phyloP scores from a whole-genome alignment of 2,888 invertebrate genomes.

The Ennomos quercinarius region DNA sequence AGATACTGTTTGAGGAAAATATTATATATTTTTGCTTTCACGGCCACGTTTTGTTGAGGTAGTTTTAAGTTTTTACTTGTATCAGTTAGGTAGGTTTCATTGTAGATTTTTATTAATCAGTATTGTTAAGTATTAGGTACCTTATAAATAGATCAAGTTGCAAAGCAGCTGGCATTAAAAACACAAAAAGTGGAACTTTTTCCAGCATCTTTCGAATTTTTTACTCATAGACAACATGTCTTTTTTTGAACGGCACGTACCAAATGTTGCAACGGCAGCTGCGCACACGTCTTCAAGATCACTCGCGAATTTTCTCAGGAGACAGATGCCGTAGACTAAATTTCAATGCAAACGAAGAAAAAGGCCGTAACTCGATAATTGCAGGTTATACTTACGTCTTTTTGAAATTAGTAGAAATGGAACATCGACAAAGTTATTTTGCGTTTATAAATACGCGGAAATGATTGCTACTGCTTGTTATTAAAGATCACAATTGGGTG shows the following conservation, averaged over 20 bases:
- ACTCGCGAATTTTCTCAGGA: conserved; percentile 73
- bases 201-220: conserved; percentile 37
- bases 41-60: too few species aligned
- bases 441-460: conserved; percentile 12
- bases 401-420: conserved; percentile 18
- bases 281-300: conserved; percentile 62
- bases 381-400: conserved; percentile 31
- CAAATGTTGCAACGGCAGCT: conserved; percentile 78
- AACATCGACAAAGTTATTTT: conserved; percentile 25
- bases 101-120: neutral
- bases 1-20: too few species aligned
- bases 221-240: conserved; percentile 53
- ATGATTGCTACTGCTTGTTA: conserved; percentile 1
- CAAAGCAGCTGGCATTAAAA: conserved; percentile 31
- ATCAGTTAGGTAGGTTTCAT: too few species aligned
- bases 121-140: neutral
- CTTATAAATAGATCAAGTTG: conserved; percentile 1
- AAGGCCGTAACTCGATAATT: conserved; percentile 44
- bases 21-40: too few species aligned
- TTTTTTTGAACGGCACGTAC: conserved; percentile 72
- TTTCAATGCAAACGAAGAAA: conserved; percentile 35
- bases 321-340: conserved; percentile 58
- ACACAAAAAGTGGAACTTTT: conserved; percentile 28
- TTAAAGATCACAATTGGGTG: conserved; percentile 24
- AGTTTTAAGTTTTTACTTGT: too few species aligned